Base-by-base conservation (phyloP, 2,113 vertebrate genomes). In the Oxygymnocypris stewartii region DNA sequence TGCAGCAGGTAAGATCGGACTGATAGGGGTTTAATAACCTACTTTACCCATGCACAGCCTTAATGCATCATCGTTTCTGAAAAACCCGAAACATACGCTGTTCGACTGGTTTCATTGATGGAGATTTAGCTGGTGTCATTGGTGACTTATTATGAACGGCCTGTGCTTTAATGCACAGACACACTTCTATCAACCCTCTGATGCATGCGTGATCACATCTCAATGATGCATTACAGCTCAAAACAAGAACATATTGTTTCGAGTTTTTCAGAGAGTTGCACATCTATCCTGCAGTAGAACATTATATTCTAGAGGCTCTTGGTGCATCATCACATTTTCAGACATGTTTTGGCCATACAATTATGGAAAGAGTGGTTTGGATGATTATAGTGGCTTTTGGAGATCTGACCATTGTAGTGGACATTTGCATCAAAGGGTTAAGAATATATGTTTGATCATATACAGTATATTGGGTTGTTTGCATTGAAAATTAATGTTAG, bases 111-210 rank as follows among this genome's bases (percentile, higher is more conserved):
- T 25, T 25, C 35, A 25, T 28, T 14, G 10, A 25, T 42, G 42
- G 9, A 6, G 14, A 37, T 79, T 6, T 18, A 61, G 6, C 31
- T 25, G 25, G 47, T 51, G 47, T 3, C 51, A 77, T 51, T 23
- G 49, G 25, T 9, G 77, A 59, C n/a, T 81, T 81, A 25, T 81
- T 59, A 59, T 59, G 59, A 81, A 25, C 79, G 79, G 79, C 79
- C 79, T 65, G 79, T 65, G 79, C 28, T 25, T 44, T 9, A 42
- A 61, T 61, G 54, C 54, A 59, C 2, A 59, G 54, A 79, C 49
- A 9, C 28, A 23, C 16, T 79, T 77, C 14, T 25, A 76, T 76
- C 40, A 75, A 28, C 74, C 74, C n/a, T 57, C 18, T n/a, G 31
- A 42, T 61, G 54, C 20, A 42, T 61, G 78, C n/a, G 25, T 79